phyloP scores from a whole-genome alignment of 2,888 invertebrate species.

The Perizoma affinitatum region DNA sequence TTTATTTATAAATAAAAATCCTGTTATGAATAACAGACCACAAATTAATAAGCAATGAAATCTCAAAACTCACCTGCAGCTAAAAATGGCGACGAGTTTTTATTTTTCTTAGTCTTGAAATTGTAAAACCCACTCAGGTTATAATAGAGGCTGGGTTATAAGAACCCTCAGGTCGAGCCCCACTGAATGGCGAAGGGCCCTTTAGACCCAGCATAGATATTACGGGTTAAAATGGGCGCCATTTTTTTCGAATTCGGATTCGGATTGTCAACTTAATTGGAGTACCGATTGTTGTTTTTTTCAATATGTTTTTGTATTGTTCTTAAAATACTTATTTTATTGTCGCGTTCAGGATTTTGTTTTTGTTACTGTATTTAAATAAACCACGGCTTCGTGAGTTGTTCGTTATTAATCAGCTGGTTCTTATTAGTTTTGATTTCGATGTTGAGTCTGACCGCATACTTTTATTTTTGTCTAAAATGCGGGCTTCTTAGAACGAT shows the following conservation, averaged over 20 bases:
- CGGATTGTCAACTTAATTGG: conserved; percentile 45
- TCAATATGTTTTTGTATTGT: conserved; percentile 18
- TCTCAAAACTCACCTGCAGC: conserved; percentile 27
- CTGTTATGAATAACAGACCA: no score
- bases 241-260: conserved; percentile 47
- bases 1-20: no score
- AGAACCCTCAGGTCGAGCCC: conserved; percentile 49
- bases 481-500: no score
- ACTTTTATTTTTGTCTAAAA: no score
- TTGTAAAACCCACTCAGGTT: conserved; percentile 62
- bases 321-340: not conserved
- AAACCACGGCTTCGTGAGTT: no score
- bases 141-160: conserved; percentile 61
- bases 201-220: conserved; percentile 54
- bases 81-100: conserved; percentile 46
- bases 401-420: no score
- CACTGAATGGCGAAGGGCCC: conserved; percentile 58
- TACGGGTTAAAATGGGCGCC: conserved; percentile 53
- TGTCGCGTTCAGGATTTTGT: conserved; percentile 1
- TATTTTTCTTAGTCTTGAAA: conserved; percentile 56
- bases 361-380: not conserved
- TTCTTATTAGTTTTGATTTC: no score
- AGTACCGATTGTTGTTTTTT: conserved; percentile 24
- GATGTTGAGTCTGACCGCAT: no score
- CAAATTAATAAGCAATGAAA: conserved; percentile 33